A percentile compares a stretch with the other conserved stretches of the same genome.
Conservation (phyloP, 2,888 invertebrate genomes). For the Luperina nickerlii region DNA sequence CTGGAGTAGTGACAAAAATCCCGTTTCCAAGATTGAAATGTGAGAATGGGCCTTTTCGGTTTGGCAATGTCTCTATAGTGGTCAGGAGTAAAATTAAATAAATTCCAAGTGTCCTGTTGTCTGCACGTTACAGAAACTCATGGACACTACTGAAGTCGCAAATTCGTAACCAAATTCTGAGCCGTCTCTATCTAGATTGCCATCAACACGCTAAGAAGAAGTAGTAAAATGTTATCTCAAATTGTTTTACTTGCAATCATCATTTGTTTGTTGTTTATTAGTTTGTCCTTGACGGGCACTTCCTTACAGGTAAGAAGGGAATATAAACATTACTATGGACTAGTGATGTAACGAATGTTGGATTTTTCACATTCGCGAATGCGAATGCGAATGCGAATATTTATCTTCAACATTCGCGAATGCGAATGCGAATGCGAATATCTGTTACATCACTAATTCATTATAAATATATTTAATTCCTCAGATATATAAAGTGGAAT, state of each 20-base stretch:
- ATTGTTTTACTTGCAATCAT: conserved; percentile 24
- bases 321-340: conserved; percentile 83
- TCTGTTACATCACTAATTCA: too few relatives aligned
- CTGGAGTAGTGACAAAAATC: neutral
- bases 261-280: conserved; percentile 46
- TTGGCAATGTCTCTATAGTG: neutral
- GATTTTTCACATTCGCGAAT: too few relatives aligned
- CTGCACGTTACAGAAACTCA: neutral
- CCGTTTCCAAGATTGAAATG: neutral
- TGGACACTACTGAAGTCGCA: neutral
- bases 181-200: neutral
- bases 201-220: neutral
- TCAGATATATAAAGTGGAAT: too few relatives aligned
- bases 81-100: neutral
- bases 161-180: neutral
- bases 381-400: too few relatives aligned
- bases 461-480: too few relatives aligned
- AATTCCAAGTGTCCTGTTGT: neutral
- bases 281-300: conserved; percentile 57
- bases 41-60: neutral
- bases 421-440: too few relatives aligned
- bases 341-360: too few relatives aligned
- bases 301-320: conserved; percentile 66
- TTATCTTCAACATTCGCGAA: too few relatives aligned
- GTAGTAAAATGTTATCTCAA: conserved; percentile 36